Evolutionary conservation across 2,797 vertebrate genomes (phyloP), one percentile per base, ranked within the genome.

Genomic region (Synaphobranchus kaupii): DNA sequence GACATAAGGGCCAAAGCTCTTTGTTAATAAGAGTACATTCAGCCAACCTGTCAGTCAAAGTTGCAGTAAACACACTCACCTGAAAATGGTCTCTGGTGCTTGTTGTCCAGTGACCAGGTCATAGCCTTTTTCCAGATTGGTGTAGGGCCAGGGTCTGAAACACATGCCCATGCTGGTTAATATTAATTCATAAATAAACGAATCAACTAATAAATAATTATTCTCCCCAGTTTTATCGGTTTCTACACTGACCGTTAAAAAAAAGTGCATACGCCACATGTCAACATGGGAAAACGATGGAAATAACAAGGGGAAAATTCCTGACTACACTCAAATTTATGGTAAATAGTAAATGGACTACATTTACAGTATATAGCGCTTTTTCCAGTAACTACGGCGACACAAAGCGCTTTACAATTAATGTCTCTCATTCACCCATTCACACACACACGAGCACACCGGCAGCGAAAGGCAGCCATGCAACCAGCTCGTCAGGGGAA

Each of bases 51-150:
- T 28, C 54, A 52, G 28, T 34, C 58, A 48, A 86, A 44, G 84
- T 28, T 84, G 91, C 88, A 66, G 84, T 85, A 78, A 86, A 87
- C 91, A 9, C 82, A 28, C 95, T 95, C 95, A 99, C 99, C 99
- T 98, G 96, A 99, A 98, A 88, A 99, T 99, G 92, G 97, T 98
- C 95, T 99, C 98, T 0, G 99, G 98, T 0, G 99, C 98, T 91
- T 99, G 99, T 89, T 98, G 97, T 54, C 98, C 98, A 0, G 98
- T 99, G 87, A 99, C 98, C 92, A 99, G 94, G 93, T 99, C 98
- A 0, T 99, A 99, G 84, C 99, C 99, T 86, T 97, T 96, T 93
- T 99, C 99, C 1, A 99, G 95, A 0, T 98, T 98, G 0, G 98
- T 98, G 68, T 99, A 99, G 7, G 99, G 99, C 99, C 99, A 99